phyloP scores from a whole-genome alignment of 2,113 vertebrate species.

The Telmatochromis sp. region DNA sequence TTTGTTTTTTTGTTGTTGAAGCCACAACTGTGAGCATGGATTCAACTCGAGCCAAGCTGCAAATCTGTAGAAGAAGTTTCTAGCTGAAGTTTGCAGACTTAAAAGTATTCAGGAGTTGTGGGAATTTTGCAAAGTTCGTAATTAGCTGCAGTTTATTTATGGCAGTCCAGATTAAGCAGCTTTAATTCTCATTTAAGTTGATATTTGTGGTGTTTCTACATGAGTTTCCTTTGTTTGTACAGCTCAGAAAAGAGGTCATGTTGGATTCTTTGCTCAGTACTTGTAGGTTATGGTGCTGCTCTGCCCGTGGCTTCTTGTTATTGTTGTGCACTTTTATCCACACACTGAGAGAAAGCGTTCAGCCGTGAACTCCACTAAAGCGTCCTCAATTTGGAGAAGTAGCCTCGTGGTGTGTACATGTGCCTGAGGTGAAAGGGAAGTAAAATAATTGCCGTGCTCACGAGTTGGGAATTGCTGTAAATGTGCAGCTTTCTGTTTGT shows the following conservation, averaged over 20 bases:
- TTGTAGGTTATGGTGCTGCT: not conserved
- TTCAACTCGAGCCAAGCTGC: not conserved
- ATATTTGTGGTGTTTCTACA: not conserved
- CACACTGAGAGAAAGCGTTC: not conserved
- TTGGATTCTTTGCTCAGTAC: not conserved
- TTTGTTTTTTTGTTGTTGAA: not conserved
- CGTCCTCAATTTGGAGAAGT: not conserved
- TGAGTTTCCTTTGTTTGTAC: not conserved
- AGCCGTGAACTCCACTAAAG: not conserved
- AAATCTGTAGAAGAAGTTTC: not conserved
- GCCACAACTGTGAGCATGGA: not conserved
- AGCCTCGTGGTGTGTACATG: not conserved
- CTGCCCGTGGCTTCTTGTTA: not conserved
- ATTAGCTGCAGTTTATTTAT: not conserved
- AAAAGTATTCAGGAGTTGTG: not conserved
- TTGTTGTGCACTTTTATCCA: not conserved
- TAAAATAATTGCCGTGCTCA: not conserved
- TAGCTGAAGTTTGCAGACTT: not conserved
- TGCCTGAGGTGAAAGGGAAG: slow-evolving; percentile 19
- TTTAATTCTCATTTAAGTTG: not conserved
- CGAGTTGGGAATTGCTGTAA: not conserved
- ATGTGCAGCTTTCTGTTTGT: not conserved
- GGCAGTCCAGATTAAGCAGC: not conserved
- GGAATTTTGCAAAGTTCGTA: not conserved
- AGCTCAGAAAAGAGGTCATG: not conserved